Evolutionary conservation across 2,888 invertebrate species (phyloP).

Genomic region (Diloba caeruleocephala): DNA sequence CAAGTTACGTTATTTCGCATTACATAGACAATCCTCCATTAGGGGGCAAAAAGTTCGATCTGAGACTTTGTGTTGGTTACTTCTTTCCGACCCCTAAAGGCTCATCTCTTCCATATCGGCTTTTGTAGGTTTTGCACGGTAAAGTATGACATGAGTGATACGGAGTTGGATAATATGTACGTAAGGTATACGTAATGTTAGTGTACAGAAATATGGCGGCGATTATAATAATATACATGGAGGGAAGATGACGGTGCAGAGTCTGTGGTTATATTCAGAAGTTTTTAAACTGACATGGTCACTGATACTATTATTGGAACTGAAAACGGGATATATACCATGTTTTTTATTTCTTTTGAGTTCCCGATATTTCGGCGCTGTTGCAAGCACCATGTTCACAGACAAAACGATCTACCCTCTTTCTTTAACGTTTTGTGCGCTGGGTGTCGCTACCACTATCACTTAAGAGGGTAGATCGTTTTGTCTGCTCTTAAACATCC

Average conservation of each 20-base stretch:
- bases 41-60: constrained; percentile 98
- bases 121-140: constrained; percentile 98
- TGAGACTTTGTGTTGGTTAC: constrained; percentile 97
- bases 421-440: too few species aligned
- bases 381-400: too few species aligned
- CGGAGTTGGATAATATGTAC: constrained; percentile 97
- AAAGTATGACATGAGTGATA: constrained; percentile 96
- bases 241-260: constrained; percentile 98
- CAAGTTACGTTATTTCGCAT: constrained; percentile 97
- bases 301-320: too few species aligned
- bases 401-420: too few species aligned
- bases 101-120: constrained; percentile 96
- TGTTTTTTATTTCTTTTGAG: too few species aligned
- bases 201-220: constrained; percentile 98
- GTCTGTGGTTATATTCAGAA: constrained; percentile 96
- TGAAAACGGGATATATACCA: too few species aligned
- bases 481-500: too few species aligned
- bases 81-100: constrained; percentile 97
- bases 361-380: too few species aligned
- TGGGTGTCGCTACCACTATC: too few species aligned
- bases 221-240: constrained; percentile 98
- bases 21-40: constrained; percentile 97
- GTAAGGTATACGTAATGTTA: constrained; percentile 99
- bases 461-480: too few species aligned
- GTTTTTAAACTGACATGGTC: too few species aligned